Conservation (phyloP, 1,140 invertebrate species). For the Drosophila paulistorum region DNA sequence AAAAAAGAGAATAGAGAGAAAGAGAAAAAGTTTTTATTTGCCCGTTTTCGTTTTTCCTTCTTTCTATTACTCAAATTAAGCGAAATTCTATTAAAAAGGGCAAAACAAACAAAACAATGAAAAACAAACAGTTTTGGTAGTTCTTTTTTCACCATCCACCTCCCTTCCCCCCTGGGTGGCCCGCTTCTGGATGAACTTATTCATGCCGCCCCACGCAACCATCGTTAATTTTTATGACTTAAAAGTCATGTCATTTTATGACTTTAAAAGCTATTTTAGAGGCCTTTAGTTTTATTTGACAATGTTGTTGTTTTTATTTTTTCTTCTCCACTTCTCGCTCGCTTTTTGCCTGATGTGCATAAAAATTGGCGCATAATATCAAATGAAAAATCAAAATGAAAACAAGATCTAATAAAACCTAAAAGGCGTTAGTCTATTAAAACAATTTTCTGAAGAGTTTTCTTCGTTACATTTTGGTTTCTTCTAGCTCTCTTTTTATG, state of each 20-base stretch:
- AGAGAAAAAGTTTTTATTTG: slow-evolving; percentile 67
- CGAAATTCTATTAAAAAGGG: slow-evolving; percentile 79
- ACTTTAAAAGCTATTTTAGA: slow-evolving; percentile 81
- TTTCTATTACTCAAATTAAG: slow-evolving; percentile 69
- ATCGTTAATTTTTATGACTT: slow-evolving; percentile 79
- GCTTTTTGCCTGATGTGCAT: slow-evolving; percentile 52
- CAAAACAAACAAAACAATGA: slow-evolving; percentile 69
- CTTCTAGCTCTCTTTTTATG: slow-evolving; percentile 35
- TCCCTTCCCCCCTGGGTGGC: slow-evolving; percentile 10
- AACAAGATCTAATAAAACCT: slow-evolving; percentile 50
- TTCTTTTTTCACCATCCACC: slow-evolving; percentile 10
- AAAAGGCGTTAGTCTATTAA: slow-evolving; percentile 66
- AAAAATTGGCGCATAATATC: slow-evolving; percentile 72
- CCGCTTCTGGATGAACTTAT: slow-evolving; percentile 10
- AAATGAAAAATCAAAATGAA: slow-evolving; percentile 29
- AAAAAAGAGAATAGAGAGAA: slow-evolving; percentile 46
- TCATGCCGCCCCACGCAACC: slow-evolving; percentile 66
- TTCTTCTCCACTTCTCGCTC: not conserved
- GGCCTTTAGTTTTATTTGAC: slow-evolving; percentile 79
- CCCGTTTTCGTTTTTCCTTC: slow-evolving; percentile 17
- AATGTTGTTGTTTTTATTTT: slow-evolving; percentile 42
- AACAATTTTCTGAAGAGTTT: slow-evolving; percentile 50
- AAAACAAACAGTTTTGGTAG: slow-evolving; percentile 58
- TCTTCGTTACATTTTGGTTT: slow-evolving; percentile 10
- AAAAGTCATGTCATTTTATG: slow-evolving; percentile 78